Base-by-base conservation (phyloP, 2,113 vertebrate genomes). In the Cryptotis parvus region DNA sequence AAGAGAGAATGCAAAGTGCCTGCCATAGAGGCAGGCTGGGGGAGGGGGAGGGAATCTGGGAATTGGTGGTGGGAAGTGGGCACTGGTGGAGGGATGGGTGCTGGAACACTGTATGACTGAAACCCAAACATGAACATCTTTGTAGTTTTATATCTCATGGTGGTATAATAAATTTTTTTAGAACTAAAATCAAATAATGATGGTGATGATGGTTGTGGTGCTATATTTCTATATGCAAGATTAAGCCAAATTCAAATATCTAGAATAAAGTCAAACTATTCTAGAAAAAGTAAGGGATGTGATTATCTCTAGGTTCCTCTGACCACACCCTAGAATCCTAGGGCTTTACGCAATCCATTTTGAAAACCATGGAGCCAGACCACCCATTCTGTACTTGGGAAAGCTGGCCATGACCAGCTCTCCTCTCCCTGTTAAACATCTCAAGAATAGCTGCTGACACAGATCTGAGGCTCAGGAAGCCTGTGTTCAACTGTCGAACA, bases 191-290 rank as follows among this genome's bases (percentile, higher is more conserved):
- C n/a, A 49, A 49, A 49, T 58, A 24, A 58, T 58, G 55, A 18
- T 58, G 55, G 18, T 58, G 55, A 18, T 58, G 55, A 18, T 58
- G 18, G 6, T 58, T 18, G 22, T 58, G 55, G 55, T 24, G 18
- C 76, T 5, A 2, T n/a, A 58, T 72, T 93, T 89, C 39, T 35
- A 92, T 68, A 84, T 73, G 69, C 12, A 86, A 68, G 29, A 14
- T 72, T 70, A 75, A 80, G 31, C 3, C 84, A 18, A 65, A 41
- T 70, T n/a, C 41, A 3, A 33, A 4, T 88, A 55, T 49, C 72
- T 9, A 76, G n/a, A 93, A 79, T 77, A 7, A 88, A 81, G 24
- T 33, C 5, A 26, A 69, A 20, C n/a, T 77, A 6, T 35, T 84
- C 33, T 74, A 77, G 91, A 52, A 68, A 49, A 85, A 24, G 9